Conservation (phyloP, 1,140 invertebrate species). For the Drosophila takahashii region DNA sequence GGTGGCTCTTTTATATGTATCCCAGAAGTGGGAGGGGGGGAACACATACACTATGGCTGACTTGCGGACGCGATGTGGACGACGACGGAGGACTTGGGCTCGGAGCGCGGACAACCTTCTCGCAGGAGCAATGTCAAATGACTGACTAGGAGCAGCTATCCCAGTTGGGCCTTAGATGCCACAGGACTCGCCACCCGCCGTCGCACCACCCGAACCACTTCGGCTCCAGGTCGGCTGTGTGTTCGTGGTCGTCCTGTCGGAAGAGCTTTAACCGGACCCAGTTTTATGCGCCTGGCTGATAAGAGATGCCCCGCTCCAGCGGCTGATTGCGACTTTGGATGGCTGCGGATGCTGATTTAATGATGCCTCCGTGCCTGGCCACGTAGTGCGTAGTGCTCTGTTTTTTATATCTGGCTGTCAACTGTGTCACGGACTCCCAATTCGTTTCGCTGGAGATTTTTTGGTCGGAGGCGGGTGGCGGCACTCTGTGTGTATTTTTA, state of each 20-base stretch:
- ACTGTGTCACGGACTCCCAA: slow-evolving; percentile 48
- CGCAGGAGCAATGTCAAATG: slow-evolving; percentile 83
- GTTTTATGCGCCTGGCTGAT: slow-evolving; percentile 66
- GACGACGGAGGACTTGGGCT: slow-evolving; percentile 42
- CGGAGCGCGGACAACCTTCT: slow-evolving; percentile 80
- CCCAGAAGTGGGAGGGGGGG: slow-evolving; percentile 50
- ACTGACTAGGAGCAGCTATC: slow-evolving; percentile 76
- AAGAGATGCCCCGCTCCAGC: slow-evolving; percentile 37
- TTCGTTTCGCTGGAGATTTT: slow-evolving; percentile 37
- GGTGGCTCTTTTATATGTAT: slow-evolving; percentile 54
- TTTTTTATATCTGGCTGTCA: slow-evolving; percentile 40
- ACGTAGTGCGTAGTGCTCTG: slow-evolving; percentile 3
- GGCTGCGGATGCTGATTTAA: slow-evolving; percentile 62
- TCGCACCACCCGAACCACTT: slow-evolving; percentile 48
- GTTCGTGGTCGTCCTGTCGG: slow-evolving; percentile 39
- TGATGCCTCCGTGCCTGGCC: slow-evolving; percentile 32
- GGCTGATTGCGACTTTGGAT: slow-evolving; percentile 34
- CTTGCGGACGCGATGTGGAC: slow-evolving; percentile 43
- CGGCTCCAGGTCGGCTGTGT: slow-evolving; percentile 49
- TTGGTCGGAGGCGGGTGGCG: slow-evolving; percentile 11
- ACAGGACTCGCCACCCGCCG: slow-evolving; percentile 52
- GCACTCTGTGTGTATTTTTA: slow-evolving; percentile 52
- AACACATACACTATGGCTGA: slow-evolving; percentile 33
- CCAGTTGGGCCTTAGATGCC: slow-evolving; percentile 76
- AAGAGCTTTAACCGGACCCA: slow-evolving; percentile 75